A percentile compares a stretch with the other conserved stretches of the same genome.
phyloP scores from a whole-genome alignment of 2,113 vertebrate genomes.

The Felis catus region F.catus_Fca126_mat1.0 CM031425.1:18650501-18651000 shows the following conservation, averaged over 20 bases:
- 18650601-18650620: neutral
- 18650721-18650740: neutral
- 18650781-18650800: neutral
- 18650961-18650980: neutral
- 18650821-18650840: constrained; percentile 18
- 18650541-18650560: neutral
- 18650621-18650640: neutral
- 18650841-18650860: neutral
- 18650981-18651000: neutral
- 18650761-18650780: neutral
- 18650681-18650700: neutral
- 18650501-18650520: neutral
- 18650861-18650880: constrained; percentile 21
- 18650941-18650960: neutral
- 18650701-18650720: neutral
- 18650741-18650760: neutral
- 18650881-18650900: neutral
- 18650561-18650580: neutral
- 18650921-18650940: neutral
- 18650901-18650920: neutral
- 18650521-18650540: neutral
- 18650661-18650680: neutral
- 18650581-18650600: neutral
- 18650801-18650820: constrained; percentile 27
- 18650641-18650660: neutral